These are phyloP conservation scores for Endotricha flammealis DNA, from an alignment of 2,888 invertebrate species.

Conservation along the genomic window DNA sequence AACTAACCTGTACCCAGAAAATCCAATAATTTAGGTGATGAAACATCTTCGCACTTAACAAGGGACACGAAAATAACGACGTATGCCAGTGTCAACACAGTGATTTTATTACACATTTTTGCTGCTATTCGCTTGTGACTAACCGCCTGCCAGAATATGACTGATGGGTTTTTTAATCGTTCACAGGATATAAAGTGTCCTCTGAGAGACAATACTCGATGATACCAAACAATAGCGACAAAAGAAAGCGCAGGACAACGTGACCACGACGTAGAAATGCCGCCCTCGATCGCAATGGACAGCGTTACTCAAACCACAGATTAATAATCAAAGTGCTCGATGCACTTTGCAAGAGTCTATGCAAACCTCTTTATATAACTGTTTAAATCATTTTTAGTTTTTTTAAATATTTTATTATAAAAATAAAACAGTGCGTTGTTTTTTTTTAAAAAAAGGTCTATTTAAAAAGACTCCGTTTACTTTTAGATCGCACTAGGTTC, in stretches of 20 bases:
- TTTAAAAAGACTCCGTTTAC: too few species aligned
- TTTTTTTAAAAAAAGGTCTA: too few species aligned
- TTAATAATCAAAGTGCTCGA: not conserved
- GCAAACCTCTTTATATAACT: too few species aligned
- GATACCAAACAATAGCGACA: slow-evolving; percentile 59
- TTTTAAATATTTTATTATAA: too few species aligned
- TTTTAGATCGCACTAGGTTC: too few species aligned
- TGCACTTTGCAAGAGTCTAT: too few species aligned
- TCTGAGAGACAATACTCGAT: slow-evolving; percentile 64
- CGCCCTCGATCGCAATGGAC: slow-evolving; percentile 51
- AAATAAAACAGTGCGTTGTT: too few species aligned
- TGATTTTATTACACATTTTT: slow-evolving; percentile 61
- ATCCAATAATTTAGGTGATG: slow-evolving; percentile 34
- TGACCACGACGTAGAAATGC: slow-evolving; percentile 65
- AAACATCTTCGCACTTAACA: slow-evolving; percentile 51
- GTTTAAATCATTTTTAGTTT: too few species aligned
- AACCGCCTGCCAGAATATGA: slow-evolving; percentile 48
- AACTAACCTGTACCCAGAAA: slow-evolving; percentile 51
- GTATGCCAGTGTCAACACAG: slow-evolving; percentile 51
- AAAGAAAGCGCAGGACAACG: slow-evolving; percentile 74
- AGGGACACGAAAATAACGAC: slow-evolving; percentile 52
- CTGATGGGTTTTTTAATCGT: slow-evolving; percentile 55
- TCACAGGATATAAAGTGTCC: slow-evolving; percentile 73
- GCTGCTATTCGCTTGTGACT: slow-evolving; percentile 7
- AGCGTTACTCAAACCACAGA: slow-evolving; percentile 12